A percentile compares a stretch with the other conserved stretches of the same genome.
These are phyloP conservation scores for Aix galericulata DNA, from an alignment of 2,113 vertebrate genomes.

Conservation along the genomic window DNA sequence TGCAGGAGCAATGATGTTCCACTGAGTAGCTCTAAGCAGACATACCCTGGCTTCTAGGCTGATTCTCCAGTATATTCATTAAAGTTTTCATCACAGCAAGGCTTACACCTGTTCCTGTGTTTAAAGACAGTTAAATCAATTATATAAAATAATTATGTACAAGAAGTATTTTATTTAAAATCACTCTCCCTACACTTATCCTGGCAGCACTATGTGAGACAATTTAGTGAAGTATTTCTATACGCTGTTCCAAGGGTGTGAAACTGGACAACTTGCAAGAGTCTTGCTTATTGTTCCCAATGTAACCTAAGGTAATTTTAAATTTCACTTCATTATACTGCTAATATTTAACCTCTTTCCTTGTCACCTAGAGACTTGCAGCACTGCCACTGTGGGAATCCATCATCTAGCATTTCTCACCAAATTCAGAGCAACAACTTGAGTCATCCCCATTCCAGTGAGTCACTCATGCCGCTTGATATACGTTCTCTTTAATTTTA, in stretches of 20 bases:
- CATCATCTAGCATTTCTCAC: constrained; percentile 43
- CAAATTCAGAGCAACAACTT: constrained; percentile 60
- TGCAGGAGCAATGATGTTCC: not conserved
- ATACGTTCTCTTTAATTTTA: constrained; percentile 40
- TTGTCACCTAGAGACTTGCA: constrained; percentile 31
- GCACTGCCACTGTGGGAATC: not conserved
- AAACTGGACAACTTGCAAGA: not conserved
- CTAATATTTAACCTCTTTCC: constrained; percentile 19
- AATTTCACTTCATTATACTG: constrained; percentile 1
- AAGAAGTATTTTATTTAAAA: not conserved
- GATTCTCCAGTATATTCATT: not conserved
- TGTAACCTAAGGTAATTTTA: not conserved
- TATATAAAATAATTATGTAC: not conserved
- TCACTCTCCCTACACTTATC: not conserved
- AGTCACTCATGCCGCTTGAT: constrained; percentile 61
- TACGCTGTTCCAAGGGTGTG: not conserved
- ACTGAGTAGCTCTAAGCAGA: not conserved
- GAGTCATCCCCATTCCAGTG: constrained; percentile 62
- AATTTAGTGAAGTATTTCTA: not conserved
- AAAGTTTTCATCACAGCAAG: not conserved
- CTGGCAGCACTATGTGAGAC: not conserved
- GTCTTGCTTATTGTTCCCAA: not conserved
- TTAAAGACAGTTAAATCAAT: not conserved
- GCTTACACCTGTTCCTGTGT: not conserved
- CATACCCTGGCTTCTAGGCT: not conserved